Percentiles rank a stretch among this genome's conserved stretches.
phyloP scores from a whole-genome alignment of 2,113 vertebrate species.

The Centropristis striata region DNA sequence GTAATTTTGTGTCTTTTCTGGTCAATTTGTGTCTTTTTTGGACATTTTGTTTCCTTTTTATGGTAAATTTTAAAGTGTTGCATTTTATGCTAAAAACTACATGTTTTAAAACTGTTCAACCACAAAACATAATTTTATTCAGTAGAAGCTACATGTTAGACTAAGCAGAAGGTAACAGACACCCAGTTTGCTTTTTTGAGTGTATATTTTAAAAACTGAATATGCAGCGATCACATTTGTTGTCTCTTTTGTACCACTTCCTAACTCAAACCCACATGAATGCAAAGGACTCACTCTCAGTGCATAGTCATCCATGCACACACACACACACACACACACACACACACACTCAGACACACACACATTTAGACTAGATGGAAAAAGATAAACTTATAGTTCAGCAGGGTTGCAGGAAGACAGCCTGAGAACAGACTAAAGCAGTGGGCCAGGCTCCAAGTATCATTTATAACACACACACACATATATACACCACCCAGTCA shows the following conservation, averaged over 20 bases:
- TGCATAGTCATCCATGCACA: neutral
- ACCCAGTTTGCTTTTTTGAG: too few relatives aligned
- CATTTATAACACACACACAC: conserved; percentile 24
- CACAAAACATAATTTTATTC: neutral
- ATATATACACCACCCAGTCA: conserved; percentile 15
- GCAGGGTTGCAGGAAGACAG: neutral
- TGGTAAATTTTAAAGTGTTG: neutral
- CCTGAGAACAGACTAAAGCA: conserved; percentile 35
- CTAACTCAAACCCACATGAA: neutral
- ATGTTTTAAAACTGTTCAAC: too few relatives aligned
- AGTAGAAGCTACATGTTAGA: too few relatives aligned
- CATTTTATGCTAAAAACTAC: too few relatives aligned
- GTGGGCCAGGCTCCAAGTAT: conserved; percentile 39
- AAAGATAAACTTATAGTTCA: conserved; percentile 19
- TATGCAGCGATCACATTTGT: neutral
- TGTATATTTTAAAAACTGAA: neutral
- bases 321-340: neutral
- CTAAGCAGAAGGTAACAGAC: too few relatives aligned
- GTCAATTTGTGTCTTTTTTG: too few relatives aligned
- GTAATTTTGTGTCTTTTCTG: too few relatives aligned
- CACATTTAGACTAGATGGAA: neutral
- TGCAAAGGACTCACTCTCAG: neutral
- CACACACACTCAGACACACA: neutral
- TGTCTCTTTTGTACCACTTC: neutral
- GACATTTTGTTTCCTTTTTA: too few relatives aligned